Evolutionary conservation across 2,888 invertebrate species (phyloP), one percentile per base, ranked within the genome.

Genomic region (Campopleginae sp.): DNA sequence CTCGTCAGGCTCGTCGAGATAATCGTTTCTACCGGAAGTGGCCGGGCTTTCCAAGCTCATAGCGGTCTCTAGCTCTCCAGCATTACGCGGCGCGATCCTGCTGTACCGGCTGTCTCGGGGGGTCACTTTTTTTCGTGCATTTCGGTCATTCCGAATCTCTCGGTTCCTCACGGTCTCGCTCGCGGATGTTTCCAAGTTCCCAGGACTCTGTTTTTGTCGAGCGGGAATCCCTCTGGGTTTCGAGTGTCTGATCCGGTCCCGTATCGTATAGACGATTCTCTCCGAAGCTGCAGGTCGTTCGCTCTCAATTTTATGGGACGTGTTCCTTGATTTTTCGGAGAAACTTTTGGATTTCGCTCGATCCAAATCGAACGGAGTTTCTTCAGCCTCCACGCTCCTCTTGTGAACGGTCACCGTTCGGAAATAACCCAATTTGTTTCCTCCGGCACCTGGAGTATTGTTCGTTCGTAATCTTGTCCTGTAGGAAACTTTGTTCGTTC

Each of bases 71-170:
- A 27, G 48, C 44, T 71, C 70, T 51, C 33, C 42, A 7, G 68
- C 33, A 7, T 23, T 10, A 33, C 42, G 54, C 6, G 33, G n/a
- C 0, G 23, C 10, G 8, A 12, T 74, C 12, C n/a, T 54, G 0
- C 58, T 19, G 3, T 70, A 23, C 14, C 48, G 58, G 31, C 4
- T 10, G 1, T 72, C 27, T 5, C 51, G 12, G 2, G 61, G 23
- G 2, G 68, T 1, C 1, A 17, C n/a, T 31, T 79, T 75, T 38
- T 27, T 75, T 7, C 74, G 63, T 33, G 14, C 38, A 78, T 42
- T 54, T 42, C 33, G 23, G 2, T 78, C 77, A 63, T 93, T 93
- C 27, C 89, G 87, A 0, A 92, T 92, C 66, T 93, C 93, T 31
- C 88, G 90, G 87, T 92, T 90, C 81, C 91, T 88, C 1, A 27